Base-by-base conservation (phyloP, 2,113 vertebrate species). In the Semicossyphus pulcher region DNA sequence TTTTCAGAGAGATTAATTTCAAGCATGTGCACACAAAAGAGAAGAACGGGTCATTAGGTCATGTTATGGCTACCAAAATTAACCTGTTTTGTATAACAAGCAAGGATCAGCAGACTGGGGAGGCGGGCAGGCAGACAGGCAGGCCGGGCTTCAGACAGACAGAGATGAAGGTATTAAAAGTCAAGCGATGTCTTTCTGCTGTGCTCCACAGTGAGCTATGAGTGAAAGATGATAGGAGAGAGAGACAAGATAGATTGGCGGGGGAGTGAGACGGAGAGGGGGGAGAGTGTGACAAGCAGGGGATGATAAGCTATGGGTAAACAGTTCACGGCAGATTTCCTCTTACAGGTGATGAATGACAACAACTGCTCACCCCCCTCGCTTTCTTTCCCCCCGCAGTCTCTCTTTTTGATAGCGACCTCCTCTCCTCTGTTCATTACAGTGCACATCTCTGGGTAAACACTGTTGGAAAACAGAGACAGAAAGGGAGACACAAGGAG, bases 321-420 rank as follows among this genome's bases (percentile, higher is more conserved):
- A 88, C 85, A 89, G 90, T 90, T 92, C 80, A 88, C 54, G 62
- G 82, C 86, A 89, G 86, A 91, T 89, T 90, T 89, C 76, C 76
- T 76, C 85, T 86, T 79, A 63, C 84, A 80, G 81, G 81, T 90
- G 90, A 90, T 90, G 86, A 89, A 92, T 91, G 85, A 90, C 88
- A 92, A 89, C 87, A 88, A 82, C 84, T 36, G 78, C 81, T 84
- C 63, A 66, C 51, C 71, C 72, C 32, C 72, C 66, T 36, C 69
- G 1, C 69, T 72, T 64, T 37, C 45, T 78, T 58, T 60, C 58
- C 49, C 53, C 53, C 44, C 23, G 66, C 29, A 32, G 65, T 58
- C 63, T 59, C 57, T 67, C 58, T 52, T 60, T 77, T 44, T 42
- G 63, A 84, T 63, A 59, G 76, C 80, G 20, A 73, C 67, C 21